Percentiles rank a stretch among this genome's conserved stretches.
Evolutionary conservation across 2,113 vertebrate genomes (phyloP).

Genomic region (Rhineura floridana): DNA sequence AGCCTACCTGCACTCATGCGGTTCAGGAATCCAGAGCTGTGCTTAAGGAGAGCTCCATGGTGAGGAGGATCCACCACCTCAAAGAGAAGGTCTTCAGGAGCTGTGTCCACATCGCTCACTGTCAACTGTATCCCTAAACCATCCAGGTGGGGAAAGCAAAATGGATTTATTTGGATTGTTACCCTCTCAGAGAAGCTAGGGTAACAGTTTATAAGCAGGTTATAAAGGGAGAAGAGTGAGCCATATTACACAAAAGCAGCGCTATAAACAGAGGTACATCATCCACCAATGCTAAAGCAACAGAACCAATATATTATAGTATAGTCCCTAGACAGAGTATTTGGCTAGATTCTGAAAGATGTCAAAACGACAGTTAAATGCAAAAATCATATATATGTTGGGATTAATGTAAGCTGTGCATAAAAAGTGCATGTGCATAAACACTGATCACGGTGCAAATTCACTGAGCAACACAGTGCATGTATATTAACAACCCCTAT

Average conservation of each 20-base stretch:
- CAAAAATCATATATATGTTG: neutral
- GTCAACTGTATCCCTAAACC: conserved; percentile 81
- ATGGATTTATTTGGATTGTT: neutral
- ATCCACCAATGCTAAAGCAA: neutral
- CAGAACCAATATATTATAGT: neutral
- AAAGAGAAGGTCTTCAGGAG: conserved; percentile 88
- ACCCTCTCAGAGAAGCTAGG: neutral
- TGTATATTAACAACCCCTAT: no score
- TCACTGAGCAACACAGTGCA: fast-evolving
- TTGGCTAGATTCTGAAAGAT: neutral
- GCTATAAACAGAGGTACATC: neutral
- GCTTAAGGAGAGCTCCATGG: conserved; percentile 83
- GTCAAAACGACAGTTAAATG: neutral
- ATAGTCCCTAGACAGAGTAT: neutral
- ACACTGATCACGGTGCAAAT: neutral
- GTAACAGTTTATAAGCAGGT: neutral
- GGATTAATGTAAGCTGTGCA: neutral
- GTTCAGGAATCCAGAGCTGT: conserved; percentile 60
- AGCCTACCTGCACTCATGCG: conserved; percentile 83
- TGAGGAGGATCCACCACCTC: conserved; percentile 86
- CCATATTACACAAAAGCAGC: neutral
- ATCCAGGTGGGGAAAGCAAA: neutral
- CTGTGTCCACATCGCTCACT: conserved; percentile 79
- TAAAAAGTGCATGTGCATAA: neutral
- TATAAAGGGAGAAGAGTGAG: neutral